phyloP scores from a whole-genome alignment of 1,140 invertebrate species.

The Mycetomoellerius zeteki region DNA sequence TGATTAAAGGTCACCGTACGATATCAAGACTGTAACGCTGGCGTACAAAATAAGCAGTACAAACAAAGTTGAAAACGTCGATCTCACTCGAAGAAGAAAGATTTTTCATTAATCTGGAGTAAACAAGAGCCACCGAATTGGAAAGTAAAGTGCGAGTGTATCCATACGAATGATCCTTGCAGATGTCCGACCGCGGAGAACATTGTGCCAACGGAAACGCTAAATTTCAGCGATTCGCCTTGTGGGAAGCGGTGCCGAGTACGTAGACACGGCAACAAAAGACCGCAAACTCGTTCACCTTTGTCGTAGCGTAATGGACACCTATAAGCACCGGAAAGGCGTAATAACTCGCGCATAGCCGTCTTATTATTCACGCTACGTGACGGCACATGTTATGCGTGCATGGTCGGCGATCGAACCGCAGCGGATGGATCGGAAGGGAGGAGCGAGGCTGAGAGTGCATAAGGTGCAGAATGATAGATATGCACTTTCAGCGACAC shows the following conservation, averaged over 20 bases:
- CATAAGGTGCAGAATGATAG: constrained; percentile 41
- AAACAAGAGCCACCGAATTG: neutral
- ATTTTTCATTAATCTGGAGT: neutral
- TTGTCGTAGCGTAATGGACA: constrained; percentile 80
- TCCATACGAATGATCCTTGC: constrained; percentile 3
- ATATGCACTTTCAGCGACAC: constrained; percentile 36
- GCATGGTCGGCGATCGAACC: constrained; percentile 58
- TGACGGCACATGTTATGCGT: constrained; percentile 79
- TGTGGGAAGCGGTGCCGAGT: constrained; percentile 53
- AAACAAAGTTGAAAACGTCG: neutral
- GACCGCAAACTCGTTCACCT: constrained; percentile 62
- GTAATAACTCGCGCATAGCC: constrained; percentile 82
- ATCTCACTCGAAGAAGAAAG: neutral
- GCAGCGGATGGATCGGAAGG: constrained; percentile 44
- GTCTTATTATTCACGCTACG: constrained; percentile 80
- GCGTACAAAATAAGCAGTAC: neutral
- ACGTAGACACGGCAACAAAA: constrained; percentile 77
- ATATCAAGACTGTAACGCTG: neutral
- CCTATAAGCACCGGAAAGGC: constrained; percentile 83
- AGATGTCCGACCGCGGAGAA: constrained; percentile 58
- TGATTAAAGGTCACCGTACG: constrained; percentile 44
- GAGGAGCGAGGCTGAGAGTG: constrained; percentile 46
- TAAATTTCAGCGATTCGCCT: constrained; percentile 71
- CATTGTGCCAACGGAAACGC: constrained; percentile 68
- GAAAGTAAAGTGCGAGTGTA: neutral